phyloP scores from a whole-genome alignment of 1,140 invertebrate species.

The Heliconius eleuchia region DNA sequence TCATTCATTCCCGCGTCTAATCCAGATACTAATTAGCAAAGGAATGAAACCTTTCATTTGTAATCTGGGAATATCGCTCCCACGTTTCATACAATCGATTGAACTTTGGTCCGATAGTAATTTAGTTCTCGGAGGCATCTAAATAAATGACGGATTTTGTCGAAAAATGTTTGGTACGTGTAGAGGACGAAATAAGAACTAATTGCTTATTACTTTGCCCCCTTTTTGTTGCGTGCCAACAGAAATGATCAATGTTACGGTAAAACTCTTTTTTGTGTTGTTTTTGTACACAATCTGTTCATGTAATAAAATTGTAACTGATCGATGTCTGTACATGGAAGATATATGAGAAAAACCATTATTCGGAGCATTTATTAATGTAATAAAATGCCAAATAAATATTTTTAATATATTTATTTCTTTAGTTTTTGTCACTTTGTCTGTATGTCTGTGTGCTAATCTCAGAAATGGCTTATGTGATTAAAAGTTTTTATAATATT shows the following conservation, averaged over 20 bases:
- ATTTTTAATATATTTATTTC: no score
- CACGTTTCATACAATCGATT: slow-evolving; percentile 8
- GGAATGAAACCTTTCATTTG: slow-evolving; percentile 30
- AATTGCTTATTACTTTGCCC: slow-evolving; percentile 62
- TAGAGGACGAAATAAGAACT: slow-evolving; percentile 49
- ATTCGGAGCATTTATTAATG: no score
- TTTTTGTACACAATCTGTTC: slow-evolving; percentile 48
- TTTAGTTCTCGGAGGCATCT: slow-evolving; percentile 13
- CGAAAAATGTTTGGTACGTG: slow-evolving; percentile 27
- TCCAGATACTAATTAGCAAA: slow-evolving; percentile 46
- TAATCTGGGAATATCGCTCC: slow-evolving; percentile 26
- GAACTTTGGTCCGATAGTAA: slow-evolving; percentile 1
- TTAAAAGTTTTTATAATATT: no score
- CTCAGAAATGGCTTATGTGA: no score
- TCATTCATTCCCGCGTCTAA: slow-evolving; percentile 45
- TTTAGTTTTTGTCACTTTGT: no score
- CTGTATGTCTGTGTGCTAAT: no score
- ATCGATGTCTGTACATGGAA: no score
- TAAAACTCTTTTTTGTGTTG: slow-evolving; percentile 50
- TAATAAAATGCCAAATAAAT: no score
- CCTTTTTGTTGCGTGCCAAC: slow-evolving; percentile 60
- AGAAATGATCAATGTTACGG: slow-evolving; percentile 61
- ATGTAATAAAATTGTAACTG: no score
- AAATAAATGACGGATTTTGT: slow-evolving; percentile 25
- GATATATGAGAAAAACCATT: no score